Conservation (phyloP, 1,140 invertebrate species). For the Ctenoplectra terminalis region DNA sequence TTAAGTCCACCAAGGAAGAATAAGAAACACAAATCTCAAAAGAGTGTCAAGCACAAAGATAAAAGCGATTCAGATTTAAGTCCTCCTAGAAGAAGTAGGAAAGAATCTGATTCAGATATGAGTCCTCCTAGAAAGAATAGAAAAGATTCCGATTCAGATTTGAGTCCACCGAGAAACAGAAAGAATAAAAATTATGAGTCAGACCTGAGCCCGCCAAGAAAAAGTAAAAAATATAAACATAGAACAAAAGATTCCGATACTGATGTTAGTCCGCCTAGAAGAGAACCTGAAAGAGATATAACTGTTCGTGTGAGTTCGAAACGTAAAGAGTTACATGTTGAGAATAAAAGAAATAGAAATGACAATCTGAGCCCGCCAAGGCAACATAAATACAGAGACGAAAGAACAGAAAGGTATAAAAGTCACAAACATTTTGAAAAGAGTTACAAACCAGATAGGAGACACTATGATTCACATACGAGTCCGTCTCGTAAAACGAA, state of each 20-base stretch:
- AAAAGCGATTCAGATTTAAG: slow-evolving; percentile 65
- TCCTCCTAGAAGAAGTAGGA: slow-evolving; percentile 54
- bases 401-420: slow-evolving; percentile 62
- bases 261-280: slow-evolving; percentile 76
- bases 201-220: slow-evolving; percentile 61
- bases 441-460: slow-evolving; percentile 68
- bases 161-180: slow-evolving; percentile 59
- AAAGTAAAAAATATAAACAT: slow-evolving; percentile 47
- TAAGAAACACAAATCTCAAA: too few relatives aligned
- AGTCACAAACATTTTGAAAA: slow-evolving; percentile 68
- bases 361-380: slow-evolving; percentile 65
- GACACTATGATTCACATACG: slow-evolving; percentile 44
- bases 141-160: slow-evolving; percentile 69
- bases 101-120: slow-evolving; percentile 51
- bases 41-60: too few relatives aligned
- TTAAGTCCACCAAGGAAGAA: slow-evolving; percentile 60
- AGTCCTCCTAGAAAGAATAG: slow-evolving; percentile 61
- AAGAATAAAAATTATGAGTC: background rate
- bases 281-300: slow-evolving; percentile 41
- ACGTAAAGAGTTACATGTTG: too few relatives aligned
- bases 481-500: slow-evolving; percentile 60
- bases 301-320: slow-evolving; percentile 63
- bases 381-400: slow-evolving; percentile 23
- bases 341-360: slow-evolving; percentile 62
- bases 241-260: background rate